Evolutionary conservation across 92 coral and sea anemone genomes (phyloP), one percentile per base, ranked within the genome.

Genomic region (Diadumene lineata): DNA sequence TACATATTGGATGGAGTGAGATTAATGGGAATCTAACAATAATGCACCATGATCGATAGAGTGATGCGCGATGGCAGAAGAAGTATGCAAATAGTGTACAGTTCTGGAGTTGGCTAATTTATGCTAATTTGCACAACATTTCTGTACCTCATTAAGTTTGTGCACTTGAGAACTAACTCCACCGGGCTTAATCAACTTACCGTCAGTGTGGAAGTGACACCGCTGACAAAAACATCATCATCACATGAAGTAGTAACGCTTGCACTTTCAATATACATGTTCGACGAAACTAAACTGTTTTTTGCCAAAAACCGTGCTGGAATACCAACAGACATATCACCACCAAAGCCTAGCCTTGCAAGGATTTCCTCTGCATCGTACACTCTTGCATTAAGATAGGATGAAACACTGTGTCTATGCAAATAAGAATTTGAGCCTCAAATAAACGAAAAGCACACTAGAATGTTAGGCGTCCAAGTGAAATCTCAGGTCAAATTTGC

Each of bases 351-450:
- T 7, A 91, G 76, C 72, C 69, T 76, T 13, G 77, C 44, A 77
- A 91, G 85, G 30, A 91, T 53, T 43, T 88, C 92, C 22, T 84
- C 86, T 4, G 97, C 90, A 31, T 91, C 93, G 48, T 64, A 89
- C 71, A 86, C 78, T 66, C 81, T 79, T 34, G 92, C 90, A 48
- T 81, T 48, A 60, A 91, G 90, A 66, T 83, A 80, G 25, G 85
- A 78, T 25, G 77, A 58, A 57, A 87, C 75, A 46, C 81, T 85
- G 50, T 75, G 85, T 19, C 77, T 70, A 60, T 11, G 43, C 2
- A 28, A 19, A 50, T 48, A 29, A 43, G 25, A 4, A 69, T 38
- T n/a, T n/a, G n/a, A n/a, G n/a, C n/a, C n/a, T n/a, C n/a, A n/a
- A n/a, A n/a, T n/a, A n/a, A n/a, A n/a, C n/a, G n/a, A n/a, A n/a